phyloP scores from a whole-genome alignment of 2,797 vertebrate species.

The Cyprinella venusta region DNA sequence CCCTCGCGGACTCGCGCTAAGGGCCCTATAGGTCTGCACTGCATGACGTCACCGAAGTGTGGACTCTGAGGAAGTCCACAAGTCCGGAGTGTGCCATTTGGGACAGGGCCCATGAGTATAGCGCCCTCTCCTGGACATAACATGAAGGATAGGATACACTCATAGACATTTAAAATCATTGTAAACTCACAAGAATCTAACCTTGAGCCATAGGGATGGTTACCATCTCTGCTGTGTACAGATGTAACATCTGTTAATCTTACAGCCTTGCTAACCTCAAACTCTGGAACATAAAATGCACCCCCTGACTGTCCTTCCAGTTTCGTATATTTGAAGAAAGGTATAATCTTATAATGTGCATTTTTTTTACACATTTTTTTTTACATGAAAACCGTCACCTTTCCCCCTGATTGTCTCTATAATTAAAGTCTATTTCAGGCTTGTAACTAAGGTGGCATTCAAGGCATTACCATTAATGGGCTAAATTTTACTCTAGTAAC shows the following conservation, averaged over 20 bases:
- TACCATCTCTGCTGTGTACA: background rate
- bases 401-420: background rate
- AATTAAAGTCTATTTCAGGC: background rate
- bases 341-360: background rate
- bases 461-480: background rate
- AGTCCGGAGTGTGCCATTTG: no score
- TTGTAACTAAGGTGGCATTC: no score
- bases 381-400: background rate
- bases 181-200: background rate
- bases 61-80: no score
- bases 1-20: no score
- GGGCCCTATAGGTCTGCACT: no score
- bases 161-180: background rate
- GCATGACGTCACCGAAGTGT: no score
- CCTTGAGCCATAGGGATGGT: background rate
- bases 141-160: background rate
- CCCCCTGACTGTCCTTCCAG: background rate
- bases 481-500: no score
- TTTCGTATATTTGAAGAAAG: background rate
- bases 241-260: background rate
- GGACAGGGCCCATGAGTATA: background rate
- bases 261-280: background rate
- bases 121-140: slow-evolving; percentile 19
- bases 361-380: background rate
- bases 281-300: background rate